These are phyloP conservation scores for Melinaea marsaeus DNA, from an alignment of 2,888 invertebrate species.

Conservation along the genomic window DNA sequence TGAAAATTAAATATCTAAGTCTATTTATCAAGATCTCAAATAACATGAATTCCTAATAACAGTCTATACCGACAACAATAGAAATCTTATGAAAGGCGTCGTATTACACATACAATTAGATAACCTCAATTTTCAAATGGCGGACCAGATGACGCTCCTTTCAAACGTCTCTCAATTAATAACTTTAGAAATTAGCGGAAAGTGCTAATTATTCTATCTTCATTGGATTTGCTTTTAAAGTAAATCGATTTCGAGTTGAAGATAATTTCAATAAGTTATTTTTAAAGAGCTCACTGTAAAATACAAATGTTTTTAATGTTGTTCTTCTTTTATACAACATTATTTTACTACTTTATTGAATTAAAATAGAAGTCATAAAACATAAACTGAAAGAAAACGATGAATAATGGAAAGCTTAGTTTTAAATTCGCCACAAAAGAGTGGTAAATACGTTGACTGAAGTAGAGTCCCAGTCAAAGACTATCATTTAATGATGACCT, in stretches of 20 bases:
- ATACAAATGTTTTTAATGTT: no score
- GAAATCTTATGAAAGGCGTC: constrained; percentile 19
- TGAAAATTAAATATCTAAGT: background rate
- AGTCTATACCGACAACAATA: constrained; percentile 10
- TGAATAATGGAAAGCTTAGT: no score
- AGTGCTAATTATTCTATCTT: constrained; percentile 70
- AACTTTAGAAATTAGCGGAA: constrained; percentile 71
- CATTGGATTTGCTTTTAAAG: constrained; percentile 39
- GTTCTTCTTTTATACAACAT: no score
- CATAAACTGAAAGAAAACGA: no score
- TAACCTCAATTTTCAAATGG: constrained; percentile 33
- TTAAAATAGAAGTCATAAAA: no score
- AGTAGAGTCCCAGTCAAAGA: no score
- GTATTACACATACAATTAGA: constrained; percentile 37
- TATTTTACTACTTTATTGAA: no score
- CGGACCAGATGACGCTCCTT: constrained; percentile 63
- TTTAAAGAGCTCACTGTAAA: no score
- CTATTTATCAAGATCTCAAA: background rate
- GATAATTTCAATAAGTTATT: no score
- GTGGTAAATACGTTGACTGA: no score
- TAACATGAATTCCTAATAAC: background rate
- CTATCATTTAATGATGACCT: no score
- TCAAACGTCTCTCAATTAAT: constrained; percentile 69
- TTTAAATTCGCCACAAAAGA: no score
- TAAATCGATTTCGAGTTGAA: constrained; percentile 38